Conservation (phyloP, 2,888 invertebrate species). For the Scaptomyza flava region DNA sequence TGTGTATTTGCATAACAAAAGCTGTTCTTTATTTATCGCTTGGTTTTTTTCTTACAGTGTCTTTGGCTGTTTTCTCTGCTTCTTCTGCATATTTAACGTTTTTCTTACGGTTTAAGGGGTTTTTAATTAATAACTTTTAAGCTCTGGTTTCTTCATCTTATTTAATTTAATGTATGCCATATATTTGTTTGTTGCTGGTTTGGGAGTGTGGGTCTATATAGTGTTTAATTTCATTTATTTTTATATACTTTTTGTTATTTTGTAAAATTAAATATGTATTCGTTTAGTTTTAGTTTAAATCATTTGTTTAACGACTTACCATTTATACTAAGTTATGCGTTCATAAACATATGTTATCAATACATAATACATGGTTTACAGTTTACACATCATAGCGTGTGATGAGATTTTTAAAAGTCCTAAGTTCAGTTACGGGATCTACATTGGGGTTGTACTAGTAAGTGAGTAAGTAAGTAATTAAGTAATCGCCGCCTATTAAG, state of each 20-base stretch:
- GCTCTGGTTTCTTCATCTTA: constrained; percentile 75
- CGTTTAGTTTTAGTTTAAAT: constrained; percentile 57
- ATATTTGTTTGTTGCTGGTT: constrained; percentile 37
- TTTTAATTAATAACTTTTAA: constrained; percentile 65
- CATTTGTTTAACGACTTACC: constrained; percentile 67
- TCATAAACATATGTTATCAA: constrained; percentile 64
- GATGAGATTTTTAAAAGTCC: constrained; percentile 44
- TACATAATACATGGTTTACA: constrained; percentile 73
- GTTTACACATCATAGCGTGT: constrained; percentile 51
- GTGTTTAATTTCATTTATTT: constrained; percentile 24
- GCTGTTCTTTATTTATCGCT: constrained; percentile 53
- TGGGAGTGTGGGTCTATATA: constrained; percentile 43
- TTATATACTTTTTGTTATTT: constrained; percentile 25
- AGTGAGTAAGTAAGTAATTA: constrained; percentile 14
- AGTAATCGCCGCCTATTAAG: constrained; percentile 35
- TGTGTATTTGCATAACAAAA: constrained; percentile 62
- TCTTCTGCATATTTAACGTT: constrained; percentile 50
- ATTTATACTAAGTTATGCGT: constrained; percentile 70
- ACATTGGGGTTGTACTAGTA: constrained; percentile 42
- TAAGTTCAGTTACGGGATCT: constrained; percentile 57
- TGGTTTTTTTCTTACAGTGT: constrained; percentile 74
- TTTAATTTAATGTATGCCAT: constrained; percentile 68
- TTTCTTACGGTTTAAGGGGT: constrained; percentile 56
- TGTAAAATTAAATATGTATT: constrained; percentile 57
- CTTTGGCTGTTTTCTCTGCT: constrained; percentile 48